Conservation (phyloP, 2,797 vertebrate species). For the Emydoidea blandingii region DNA sequence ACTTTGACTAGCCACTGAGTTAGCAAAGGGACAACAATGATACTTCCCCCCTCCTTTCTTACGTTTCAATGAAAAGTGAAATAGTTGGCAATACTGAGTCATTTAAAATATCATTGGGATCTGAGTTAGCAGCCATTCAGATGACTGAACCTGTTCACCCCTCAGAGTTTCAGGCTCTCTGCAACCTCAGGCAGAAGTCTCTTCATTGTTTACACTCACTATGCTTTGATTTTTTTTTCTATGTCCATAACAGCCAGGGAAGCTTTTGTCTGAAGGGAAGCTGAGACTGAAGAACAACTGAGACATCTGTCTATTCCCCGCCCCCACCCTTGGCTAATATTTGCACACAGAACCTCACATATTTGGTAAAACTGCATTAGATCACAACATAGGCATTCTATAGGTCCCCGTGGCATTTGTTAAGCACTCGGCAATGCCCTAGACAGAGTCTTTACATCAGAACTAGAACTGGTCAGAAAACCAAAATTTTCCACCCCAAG, state of each 20-base stretch:
- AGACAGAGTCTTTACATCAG: background rate
- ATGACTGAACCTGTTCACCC: background rate
- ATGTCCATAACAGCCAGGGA: background rate
- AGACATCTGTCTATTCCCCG: background rate
- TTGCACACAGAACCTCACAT: background rate
- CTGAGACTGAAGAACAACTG: background rate
- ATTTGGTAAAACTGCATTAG: background rate
- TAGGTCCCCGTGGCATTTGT: background rate
- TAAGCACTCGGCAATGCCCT: background rate
- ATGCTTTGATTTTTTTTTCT: background rate
- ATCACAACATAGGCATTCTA: background rate
- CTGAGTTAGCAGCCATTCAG: background rate
- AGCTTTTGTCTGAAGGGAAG: background rate
- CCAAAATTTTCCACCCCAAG: background rate
- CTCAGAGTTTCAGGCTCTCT: background rate
- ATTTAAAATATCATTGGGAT: background rate
- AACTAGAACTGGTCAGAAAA: background rate
- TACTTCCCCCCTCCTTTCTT: no score
- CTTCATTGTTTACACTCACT: background rate
- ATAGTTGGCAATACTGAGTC: background rate
- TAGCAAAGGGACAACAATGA: background rate
- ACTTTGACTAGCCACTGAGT: background rate
- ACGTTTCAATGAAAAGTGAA: background rate
- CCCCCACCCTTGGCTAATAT: background rate
- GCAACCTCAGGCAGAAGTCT: background rate